A percentile compares a stretch with the other conserved stretches of the same genome.
Evolutionary conservation across 2,113 vertebrate genomes (phyloP).

Genomic region (Xiphorhynchus elegans): DNA sequence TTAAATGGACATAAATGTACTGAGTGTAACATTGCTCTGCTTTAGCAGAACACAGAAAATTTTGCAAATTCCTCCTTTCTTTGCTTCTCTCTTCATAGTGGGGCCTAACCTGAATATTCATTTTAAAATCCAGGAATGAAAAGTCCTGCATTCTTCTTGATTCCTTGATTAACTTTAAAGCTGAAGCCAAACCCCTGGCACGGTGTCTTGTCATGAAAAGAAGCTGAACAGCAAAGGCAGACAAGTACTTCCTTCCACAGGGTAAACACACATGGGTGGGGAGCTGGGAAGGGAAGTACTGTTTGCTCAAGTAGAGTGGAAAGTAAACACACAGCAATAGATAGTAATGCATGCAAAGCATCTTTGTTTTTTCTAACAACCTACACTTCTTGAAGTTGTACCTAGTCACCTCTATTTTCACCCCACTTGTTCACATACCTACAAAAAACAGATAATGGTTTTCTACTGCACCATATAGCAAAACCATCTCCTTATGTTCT

Average conservation of each 20-base stretch:
- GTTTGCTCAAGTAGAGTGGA: neutral
- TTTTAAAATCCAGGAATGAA: neutral
- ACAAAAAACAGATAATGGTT: neutral
- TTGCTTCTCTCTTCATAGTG: neutral
- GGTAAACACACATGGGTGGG: neutral
- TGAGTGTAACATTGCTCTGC: neutral
- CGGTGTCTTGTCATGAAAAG: neutral
- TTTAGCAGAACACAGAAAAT: neutral
- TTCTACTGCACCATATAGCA: neutral
- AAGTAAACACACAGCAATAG: neutral
- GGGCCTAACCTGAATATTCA: neutral
- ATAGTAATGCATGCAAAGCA: neutral
- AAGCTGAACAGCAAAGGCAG: neutral
- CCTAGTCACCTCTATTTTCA: neutral
- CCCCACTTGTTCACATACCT: neutral
- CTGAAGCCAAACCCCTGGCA: neutral
- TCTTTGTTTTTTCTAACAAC: neutral
- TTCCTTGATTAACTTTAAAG: neutral
- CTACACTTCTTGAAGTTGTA: neutral
- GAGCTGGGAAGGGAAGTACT: neutral
- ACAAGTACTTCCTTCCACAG: neutral
- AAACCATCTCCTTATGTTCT: neutral
- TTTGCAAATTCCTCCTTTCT: neutral
- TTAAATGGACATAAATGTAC: neutral
- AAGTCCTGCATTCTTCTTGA: neutral